Percentiles rank a stretch among this genome's conserved stretches.
Conservation (phyloP, 1,140 invertebrate species). For the Periplaneta americana region DNA sequence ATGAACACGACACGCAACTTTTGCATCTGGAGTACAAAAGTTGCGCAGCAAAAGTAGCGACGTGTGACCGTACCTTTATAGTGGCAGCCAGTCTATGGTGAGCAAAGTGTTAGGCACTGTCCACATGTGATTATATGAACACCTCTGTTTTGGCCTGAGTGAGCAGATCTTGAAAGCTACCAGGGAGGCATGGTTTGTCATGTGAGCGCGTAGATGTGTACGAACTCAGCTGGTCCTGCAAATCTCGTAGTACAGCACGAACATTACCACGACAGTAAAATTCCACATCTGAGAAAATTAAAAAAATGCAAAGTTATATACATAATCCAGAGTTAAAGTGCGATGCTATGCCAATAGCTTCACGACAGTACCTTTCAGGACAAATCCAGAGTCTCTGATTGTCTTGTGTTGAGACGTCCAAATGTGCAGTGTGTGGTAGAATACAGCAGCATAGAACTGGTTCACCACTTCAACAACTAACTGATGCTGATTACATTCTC, state of each 20-base stretch:
- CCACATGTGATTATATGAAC: conserved; percentile 6
- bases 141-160: conserved; percentile 15
- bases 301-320: neutral
- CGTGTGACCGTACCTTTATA: no score
- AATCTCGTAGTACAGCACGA: conserved; percentile 22
- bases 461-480: conserved; percentile 43
- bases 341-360: neutral
- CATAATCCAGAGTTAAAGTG: neutral
- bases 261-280: conserved; percentile 26
- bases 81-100: no score
- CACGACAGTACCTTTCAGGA: conserved; percentile 43
- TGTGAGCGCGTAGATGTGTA: conserved; percentile 10
- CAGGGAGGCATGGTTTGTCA: conserved; percentile 2
- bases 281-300: conserved; percentile 23
- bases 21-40: no score
- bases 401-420: conserved; percentile 47
- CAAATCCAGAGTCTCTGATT: conserved; percentile 45
- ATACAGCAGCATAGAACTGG: conserved; percentile 43
- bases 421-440: conserved; percentile 39
- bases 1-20: no score
- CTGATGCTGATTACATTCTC: conserved; percentile 41
- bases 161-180: conserved; percentile 14
- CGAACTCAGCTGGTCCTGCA: conserved; percentile 22
- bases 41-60: no score
- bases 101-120: neutral